Percentiles rank a stretch among this genome's conserved stretches.
Evolutionary conservation across 2,113 vertebrate species (phyloP).

Genomic region (Callipepla californica): DNA sequence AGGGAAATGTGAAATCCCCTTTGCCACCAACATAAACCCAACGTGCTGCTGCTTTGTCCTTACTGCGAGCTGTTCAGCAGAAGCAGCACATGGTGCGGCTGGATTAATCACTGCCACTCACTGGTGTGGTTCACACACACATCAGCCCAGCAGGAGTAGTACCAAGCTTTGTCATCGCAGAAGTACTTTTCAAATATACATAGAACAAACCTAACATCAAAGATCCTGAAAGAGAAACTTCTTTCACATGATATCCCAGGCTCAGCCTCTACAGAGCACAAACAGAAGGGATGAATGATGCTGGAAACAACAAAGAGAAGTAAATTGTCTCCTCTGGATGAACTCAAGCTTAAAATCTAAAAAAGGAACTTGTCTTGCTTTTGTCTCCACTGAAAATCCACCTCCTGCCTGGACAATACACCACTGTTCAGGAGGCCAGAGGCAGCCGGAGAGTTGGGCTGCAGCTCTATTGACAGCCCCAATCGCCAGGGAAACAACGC

Average conservation of each 20-base stretch:
- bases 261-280: slow-evolving; percentile 45
- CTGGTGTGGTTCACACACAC: neutral
- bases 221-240: slow-evolving; percentile 54
- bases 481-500: neutral
- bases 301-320: slow-evolving; percentile 63
- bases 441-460: neutral
- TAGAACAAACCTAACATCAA: slow-evolving; percentile 71
- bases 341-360: slow-evolving; percentile 56
- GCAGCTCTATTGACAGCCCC: neutral
- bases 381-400: slow-evolving; percentile 55
- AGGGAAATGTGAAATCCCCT: neutral
- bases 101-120: slow-evolving; percentile 60
- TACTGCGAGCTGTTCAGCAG: neutral
- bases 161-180: slow-evolving; percentile 40
- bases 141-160: slow-evolving; percentile 50
- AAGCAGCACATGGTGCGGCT: neutral
- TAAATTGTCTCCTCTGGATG: slow-evolving; percentile 60
- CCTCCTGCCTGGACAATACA: slow-evolving; percentile 43
- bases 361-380: slow-evolving; percentile 31
- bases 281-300: slow-evolving; percentile 67
- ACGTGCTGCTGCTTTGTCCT: neutral
- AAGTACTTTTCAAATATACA: slow-evolving; percentile 71
- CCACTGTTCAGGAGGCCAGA: neutral
- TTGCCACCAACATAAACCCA: neutral
- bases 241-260: slow-evolving; percentile 49